Conservation (phyloP, 2,113 vertebrate genomes). For the Chloropsis cyanopogon region DNA sequence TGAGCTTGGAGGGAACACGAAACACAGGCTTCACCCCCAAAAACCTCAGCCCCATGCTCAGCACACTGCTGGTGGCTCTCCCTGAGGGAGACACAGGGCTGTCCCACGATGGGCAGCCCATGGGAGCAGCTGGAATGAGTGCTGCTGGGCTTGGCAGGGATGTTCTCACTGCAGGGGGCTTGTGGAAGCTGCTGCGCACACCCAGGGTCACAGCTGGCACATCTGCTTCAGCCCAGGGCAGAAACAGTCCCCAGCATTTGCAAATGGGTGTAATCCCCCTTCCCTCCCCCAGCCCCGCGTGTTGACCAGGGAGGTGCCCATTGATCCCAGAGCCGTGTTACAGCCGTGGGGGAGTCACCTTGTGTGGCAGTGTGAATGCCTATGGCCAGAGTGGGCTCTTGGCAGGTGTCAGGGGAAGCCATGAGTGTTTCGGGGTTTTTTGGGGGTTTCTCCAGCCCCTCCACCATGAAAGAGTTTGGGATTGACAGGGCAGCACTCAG, state of each 20-base stretch:
- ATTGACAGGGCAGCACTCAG: background rate
- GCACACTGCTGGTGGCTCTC: background rate
- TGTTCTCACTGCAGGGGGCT: background rate
- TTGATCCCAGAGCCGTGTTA: background rate
- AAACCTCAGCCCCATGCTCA: rapidly evolving
- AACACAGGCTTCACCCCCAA: background rate
- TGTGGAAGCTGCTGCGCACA: background rate
- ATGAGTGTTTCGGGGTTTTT: rapidly evolving
- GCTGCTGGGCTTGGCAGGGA: background rate
- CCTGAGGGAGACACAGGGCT: background rate
- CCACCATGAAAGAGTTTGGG: background rate
- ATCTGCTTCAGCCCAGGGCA: background rate
- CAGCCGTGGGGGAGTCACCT: background rate
- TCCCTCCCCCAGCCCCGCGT: rapidly evolving
- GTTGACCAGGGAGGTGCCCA: rapidly evolving
- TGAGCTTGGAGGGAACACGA: background rate
- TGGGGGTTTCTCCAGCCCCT: background rate
- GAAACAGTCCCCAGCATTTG: background rate
- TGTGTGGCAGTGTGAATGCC: too few species aligned
- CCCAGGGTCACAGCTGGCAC: background rate
- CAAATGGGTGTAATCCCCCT: background rate
- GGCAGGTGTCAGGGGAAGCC: background rate
- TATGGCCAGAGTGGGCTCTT: background rate
- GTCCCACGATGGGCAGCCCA: background rate
- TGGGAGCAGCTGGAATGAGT: background rate